These are phyloP conservation scores for Microtus ochrogaster DNA, from an alignment of 2,113 vertebrate species.

Conservation along the genomic window DNA sequence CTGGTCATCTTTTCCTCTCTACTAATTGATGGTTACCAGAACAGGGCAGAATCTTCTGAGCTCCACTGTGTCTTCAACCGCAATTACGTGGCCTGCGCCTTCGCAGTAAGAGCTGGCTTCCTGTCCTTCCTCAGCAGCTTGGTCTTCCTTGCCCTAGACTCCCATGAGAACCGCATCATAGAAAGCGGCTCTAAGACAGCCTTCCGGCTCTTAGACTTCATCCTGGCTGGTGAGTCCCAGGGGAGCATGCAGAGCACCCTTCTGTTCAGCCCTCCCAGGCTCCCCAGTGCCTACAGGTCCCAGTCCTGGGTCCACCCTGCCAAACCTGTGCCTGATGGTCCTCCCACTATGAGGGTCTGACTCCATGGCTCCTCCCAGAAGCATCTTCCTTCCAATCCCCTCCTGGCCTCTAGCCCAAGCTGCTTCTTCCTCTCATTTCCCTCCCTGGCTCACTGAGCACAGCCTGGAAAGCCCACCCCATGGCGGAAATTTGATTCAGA, in stretches of 20 bases:
- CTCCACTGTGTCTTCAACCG: conserved; percentile 81
- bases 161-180: conserved; percentile 6
- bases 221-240: conserved; percentile 72
- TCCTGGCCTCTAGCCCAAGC: neutral
- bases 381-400: neutral
- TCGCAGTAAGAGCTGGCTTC: conserved; percentile 68
- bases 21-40: conserved; percentile 82
- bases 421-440: neutral
- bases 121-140: conserved; percentile 75
- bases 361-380: neutral
- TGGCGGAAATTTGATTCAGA: neutral
- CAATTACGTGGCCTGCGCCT: conserved; percentile 74
- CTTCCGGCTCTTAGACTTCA: conserved; percentile 78
- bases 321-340: accelerated
- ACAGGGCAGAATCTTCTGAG: conserved; percentile 66
- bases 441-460: neutral
- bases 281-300: neutral
- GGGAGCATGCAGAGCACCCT: neutral
- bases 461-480: neutral
- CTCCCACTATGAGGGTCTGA: neutral
- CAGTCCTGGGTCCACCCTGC: neutral
- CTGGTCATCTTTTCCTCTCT: conserved; percentile 80
- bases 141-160: conserved; percentile 75
- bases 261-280: too few species aligned
- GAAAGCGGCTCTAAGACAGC: conserved; percentile 63